These are phyloP conservation scores for Hipposideros armiger DNA, from an alignment of 2,113 vertebrate species.

Conservation along the genomic window DNA sequence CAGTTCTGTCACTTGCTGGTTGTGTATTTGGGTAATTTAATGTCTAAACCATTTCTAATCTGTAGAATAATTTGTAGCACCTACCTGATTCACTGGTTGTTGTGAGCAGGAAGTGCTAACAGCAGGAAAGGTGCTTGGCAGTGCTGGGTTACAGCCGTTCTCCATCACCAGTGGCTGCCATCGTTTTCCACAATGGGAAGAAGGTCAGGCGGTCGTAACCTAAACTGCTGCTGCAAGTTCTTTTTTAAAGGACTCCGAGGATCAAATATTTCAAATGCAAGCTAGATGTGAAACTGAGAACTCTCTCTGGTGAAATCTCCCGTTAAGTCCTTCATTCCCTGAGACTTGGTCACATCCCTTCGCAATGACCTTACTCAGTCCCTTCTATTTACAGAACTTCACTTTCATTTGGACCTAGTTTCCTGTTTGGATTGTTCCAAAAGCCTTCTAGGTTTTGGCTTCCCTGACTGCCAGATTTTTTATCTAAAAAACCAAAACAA, in stretches of 20 bases:
- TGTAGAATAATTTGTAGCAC: neutral
- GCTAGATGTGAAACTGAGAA: neutral
- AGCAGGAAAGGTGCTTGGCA: neutral
- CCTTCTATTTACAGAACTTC: neutral
- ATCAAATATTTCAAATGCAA: neutral
- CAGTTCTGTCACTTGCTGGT: neutral
- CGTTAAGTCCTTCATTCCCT: neutral
- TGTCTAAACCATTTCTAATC: neutral
- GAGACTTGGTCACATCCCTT: neutral
- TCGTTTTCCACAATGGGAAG: neutral
- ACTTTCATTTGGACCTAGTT: neutral
- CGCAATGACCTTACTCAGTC: neutral
- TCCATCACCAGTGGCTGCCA: neutral
- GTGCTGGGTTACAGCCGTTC: neutral
- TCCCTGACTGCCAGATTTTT: neutral
- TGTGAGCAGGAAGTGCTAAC: neutral
- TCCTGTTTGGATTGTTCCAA: neutral
- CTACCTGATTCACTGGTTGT: neutral
- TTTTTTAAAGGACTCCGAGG: neutral
- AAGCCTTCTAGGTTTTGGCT: neutral
- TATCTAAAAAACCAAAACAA: neutral
- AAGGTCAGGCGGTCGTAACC: neutral
- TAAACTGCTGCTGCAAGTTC: neutral
- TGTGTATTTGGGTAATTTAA: neutral
- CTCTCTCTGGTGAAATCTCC: neutral